Evolutionary conservation across 2,888 invertebrate species (phyloP).

Genomic region (Leptarthrus brevirostris): DNA sequence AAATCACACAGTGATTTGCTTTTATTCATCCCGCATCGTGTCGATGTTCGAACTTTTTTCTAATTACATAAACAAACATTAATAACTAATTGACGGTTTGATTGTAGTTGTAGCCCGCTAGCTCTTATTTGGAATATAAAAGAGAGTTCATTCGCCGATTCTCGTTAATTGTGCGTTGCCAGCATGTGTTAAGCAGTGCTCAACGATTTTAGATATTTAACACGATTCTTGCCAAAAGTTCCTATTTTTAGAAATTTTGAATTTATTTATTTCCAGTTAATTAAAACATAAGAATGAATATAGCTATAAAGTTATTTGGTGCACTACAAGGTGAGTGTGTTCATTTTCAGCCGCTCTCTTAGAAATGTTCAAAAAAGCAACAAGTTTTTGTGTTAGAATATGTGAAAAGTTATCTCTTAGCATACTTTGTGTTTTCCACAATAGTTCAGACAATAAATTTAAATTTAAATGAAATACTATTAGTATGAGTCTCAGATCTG

Average conservation of each 20-base stretch:
- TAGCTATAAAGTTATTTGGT: too few species aligned
- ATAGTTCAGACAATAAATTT: too few species aligned
- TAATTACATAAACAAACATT: background rate
- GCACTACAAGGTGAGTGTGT: too few species aligned
- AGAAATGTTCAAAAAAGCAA: too few species aligned
- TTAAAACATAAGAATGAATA: background rate
- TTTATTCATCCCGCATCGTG: background rate
- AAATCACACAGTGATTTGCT: background rate
- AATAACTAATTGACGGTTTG: background rate
- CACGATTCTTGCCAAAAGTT: constrained; percentile 17
- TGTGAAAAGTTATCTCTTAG: too few species aligned
- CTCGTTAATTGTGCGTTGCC: constrained; percentile 2
- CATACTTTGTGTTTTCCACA: too few species aligned
- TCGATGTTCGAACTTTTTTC: background rate
- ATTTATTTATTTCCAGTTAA: background rate
- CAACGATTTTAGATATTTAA: too few species aligned
- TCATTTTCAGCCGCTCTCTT: too few species aligned
- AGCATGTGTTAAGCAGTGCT: background rate
- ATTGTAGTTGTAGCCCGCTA: background rate
- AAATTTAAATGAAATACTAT: too few species aligned
- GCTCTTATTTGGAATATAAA: constrained; percentile 33
- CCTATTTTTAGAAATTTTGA: constrained; percentile 1
- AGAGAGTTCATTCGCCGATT: constrained; percentile 27
- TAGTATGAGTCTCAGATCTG: too few species aligned
- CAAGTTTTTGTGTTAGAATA: too few species aligned